Conservation (phyloP, 1,140 invertebrate species). For the Gonioctena quinquepunctata region DNA sequence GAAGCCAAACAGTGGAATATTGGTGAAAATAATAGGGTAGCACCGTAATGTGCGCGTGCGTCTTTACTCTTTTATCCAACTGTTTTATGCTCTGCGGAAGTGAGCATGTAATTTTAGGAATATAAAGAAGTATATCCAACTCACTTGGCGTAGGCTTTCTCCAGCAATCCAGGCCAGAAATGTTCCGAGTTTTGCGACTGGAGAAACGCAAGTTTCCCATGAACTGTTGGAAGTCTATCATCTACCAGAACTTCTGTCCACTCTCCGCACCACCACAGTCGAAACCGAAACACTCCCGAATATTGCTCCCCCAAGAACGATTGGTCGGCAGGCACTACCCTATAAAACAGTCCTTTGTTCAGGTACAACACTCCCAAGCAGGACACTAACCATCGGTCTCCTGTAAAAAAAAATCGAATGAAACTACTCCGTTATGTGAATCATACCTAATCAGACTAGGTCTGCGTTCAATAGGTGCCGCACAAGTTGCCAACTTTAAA, state of each 20-base stretch:
- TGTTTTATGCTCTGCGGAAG: too few species aligned
- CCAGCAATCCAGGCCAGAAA: constrained; percentile 94
- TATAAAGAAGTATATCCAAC: too few species aligned
- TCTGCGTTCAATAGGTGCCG: too few species aligned
- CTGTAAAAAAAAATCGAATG: constrained; percentile 66
- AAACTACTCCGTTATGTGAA: too few species aligned
- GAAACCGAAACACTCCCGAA: constrained; percentile 88
- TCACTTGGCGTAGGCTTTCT: constrained; percentile 99
- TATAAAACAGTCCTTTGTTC: constrained; percentile 88
- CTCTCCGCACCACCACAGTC: constrained; percentile 93
- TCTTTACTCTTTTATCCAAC: too few species aligned
- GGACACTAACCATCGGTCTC: constrained; percentile 89
- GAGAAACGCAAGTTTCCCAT: constrained; percentile 89
- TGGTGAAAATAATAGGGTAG: too few species aligned
- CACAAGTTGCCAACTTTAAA: too few species aligned
- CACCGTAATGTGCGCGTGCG: too few species aligned
- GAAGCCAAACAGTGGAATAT: too few species aligned
- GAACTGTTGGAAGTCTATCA: constrained; percentile 92
- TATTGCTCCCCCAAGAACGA: constrained; percentile 72
- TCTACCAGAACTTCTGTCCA: constrained; percentile 96
- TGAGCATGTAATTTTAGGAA: too few species aligned
- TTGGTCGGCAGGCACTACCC: constrained; percentile 95
- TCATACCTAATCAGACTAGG: background rate
- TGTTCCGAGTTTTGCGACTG: constrained; percentile 85
- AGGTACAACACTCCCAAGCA: constrained; percentile 84